These are phyloP conservation scores for Caenorhabditis panamensis DNA, from an alignment of 2,888 invertebrate genomes.

Conservation along the genomic window DNA sequence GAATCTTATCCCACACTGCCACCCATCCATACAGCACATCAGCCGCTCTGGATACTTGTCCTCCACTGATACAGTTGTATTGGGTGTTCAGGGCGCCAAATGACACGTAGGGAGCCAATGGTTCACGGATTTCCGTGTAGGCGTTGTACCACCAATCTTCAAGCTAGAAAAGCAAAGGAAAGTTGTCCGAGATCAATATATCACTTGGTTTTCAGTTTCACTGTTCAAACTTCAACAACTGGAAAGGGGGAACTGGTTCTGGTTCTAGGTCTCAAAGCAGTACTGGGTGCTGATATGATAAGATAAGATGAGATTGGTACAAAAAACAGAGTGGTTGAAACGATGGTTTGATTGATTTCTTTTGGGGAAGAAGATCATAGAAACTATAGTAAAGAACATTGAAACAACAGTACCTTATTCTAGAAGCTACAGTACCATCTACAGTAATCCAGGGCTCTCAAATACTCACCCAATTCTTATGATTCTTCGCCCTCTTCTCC, in stretches of 20 bases:
- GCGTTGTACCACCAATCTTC: constrained; percentile 77
- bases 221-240: no score
- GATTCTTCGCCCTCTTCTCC: constrained; percentile 57
- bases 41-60: constrained; percentile 67
- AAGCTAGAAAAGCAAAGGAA: constrained; percentile 49
- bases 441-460: neutral
- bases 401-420: neutral
- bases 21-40: constrained; percentile 65
- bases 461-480: constrained; percentile 70
- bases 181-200: no score
- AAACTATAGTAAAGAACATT: neutral
- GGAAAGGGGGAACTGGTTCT: no score
- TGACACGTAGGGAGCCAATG: constrained; percentile 65
- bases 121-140: constrained; percentile 69
- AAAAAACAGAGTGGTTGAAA: no score
- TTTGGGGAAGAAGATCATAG: no score
- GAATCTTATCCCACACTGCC: constrained; percentile 65
- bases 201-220: no score
- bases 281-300: neutral
- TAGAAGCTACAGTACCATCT: neutral
- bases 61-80: constrained; percentile 58
- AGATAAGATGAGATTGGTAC: no score
- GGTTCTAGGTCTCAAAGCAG: neutral
- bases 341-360: no score
- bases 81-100: constrained; percentile 60